phyloP scores from a whole-genome alignment of 2,797 vertebrate genomes.

The Crocidura indochinensis region DNA sequence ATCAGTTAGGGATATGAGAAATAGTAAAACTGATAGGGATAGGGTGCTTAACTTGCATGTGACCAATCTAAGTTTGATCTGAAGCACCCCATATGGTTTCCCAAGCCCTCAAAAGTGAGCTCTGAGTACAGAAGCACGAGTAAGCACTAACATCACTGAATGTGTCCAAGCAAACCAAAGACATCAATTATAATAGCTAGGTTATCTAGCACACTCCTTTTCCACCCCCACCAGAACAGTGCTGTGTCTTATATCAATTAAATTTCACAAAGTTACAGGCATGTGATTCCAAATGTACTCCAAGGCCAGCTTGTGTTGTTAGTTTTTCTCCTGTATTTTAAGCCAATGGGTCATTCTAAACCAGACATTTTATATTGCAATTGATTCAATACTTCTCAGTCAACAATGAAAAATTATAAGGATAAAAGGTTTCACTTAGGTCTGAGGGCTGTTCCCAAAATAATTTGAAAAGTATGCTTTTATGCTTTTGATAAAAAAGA shows the following conservation, averaged over 20 bases:
- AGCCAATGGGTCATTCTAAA: neutral
- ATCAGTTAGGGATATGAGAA: too few species aligned
- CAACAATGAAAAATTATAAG: slow-evolving; percentile 18
- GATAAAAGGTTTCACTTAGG: neutral
- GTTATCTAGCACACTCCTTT: too few species aligned
- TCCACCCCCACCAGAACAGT: neutral
- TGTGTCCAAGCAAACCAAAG: too few species aligned
- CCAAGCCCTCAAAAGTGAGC: too few species aligned
- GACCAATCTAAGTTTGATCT: too few species aligned
- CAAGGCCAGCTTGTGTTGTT: neutral
- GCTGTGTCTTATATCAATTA: neutral
- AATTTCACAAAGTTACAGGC: neutral
- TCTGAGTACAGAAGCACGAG: too few species aligned
- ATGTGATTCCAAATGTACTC: neutral
- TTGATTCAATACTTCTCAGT: neutral
- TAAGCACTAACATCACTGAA: too few species aligned
- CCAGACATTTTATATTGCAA: neutral
- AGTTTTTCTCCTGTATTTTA: neutral
- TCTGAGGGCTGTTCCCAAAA: neutral
- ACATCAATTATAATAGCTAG: too few species aligned
- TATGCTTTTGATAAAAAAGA: slow-evolving; percentile 8
- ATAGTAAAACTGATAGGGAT: too few species aligned
- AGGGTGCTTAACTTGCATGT: too few species aligned
- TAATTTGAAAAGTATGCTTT: slow-evolving; percentile 46
- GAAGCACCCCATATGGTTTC: too few species aligned